phyloP scores from a whole-genome alignment of 1,140 invertebrate genomes.

The Rhopalosiphum maidis region DNA sequence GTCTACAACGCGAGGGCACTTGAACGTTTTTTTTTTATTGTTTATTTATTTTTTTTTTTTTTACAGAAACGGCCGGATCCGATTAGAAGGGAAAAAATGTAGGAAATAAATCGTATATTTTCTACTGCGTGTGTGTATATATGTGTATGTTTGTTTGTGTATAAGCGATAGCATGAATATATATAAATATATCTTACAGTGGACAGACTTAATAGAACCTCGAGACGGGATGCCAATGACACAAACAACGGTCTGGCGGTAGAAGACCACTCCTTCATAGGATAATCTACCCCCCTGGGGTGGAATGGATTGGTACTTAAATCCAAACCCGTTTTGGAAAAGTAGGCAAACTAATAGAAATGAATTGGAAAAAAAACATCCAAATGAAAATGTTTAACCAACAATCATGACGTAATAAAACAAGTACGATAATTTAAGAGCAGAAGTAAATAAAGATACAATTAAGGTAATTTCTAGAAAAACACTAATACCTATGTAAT shows the following conservation, averaged over 20 bases:
- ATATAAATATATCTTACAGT: background rate
- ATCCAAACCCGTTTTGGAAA: slow-evolving; percentile 27
- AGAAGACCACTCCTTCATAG: background rate
- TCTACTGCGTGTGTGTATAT: background rate
- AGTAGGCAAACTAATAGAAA: background rate
- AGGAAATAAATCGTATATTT: slow-evolving; percentile 52
- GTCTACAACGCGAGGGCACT: slow-evolving; percentile 43
- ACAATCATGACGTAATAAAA: background rate
- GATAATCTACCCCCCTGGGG: background rate
- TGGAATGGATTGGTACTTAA: slow-evolving; percentile 30
- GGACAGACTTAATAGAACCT: slow-evolving; percentile 42
- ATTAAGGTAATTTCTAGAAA: background rate
- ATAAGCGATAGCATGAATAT: background rate
- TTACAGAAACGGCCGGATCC: slow-evolving; percentile 21
- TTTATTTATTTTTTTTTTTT: slow-evolving; percentile 51
- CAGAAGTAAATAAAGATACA: background rate
- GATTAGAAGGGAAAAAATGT: slow-evolving; percentile 40
- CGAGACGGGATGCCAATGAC: slow-evolving; percentile 50
- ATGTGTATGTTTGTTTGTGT: background rate
- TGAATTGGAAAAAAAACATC: background rate
- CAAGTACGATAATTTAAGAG: background rate
- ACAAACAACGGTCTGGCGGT: slow-evolving; percentile 31
- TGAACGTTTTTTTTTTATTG: slow-evolving; percentile 39
- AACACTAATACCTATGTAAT: background rate
- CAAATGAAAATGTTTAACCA: slow-evolving; percentile 11